These are phyloP conservation scores for Rhaphigaster nebulosa DNA, from an alignment of 2,888 invertebrate genomes.

Conservation along the genomic window DNA sequence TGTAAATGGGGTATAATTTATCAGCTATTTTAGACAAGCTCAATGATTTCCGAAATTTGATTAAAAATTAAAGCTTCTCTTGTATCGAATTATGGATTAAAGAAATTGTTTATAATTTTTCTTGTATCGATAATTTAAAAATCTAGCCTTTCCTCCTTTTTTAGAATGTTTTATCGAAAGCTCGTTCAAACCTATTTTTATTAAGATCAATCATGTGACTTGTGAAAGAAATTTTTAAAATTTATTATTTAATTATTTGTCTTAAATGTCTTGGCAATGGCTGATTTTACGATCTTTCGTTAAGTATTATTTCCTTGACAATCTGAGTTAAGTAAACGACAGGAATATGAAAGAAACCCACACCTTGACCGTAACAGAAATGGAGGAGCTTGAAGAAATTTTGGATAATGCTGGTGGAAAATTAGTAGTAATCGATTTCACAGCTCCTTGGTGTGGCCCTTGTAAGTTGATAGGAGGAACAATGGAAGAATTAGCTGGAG, in stretches of 20 bases:
- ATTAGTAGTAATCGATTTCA: slow-evolving; percentile 46
- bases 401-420: slow-evolving; percentile 38
- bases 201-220: background rate
- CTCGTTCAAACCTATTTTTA: background rate
- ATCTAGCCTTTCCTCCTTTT: background rate
- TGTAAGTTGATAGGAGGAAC: slow-evolving; percentile 49
- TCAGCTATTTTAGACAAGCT: background rate
- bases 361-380: slow-evolving; percentile 1
- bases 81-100: background rate
- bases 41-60: background rate
- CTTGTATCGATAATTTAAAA: background rate
- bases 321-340: background rate
- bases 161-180: background rate
- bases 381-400: slow-evolving; percentile 40
- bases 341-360: slow-evolving; percentile 1
- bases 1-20: background rate
- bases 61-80: background rate
- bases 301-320: background rate
- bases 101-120: background rate
- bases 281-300: background rate
- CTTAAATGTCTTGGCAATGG: background rate
- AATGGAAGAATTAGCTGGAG: slow-evolving; percentile 44
- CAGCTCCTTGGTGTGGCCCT: slow-evolving; percentile 53
- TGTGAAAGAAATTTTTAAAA: background rate
- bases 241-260: background rate